These are phyloP conservation scores for Tenthredo notha DNA, from an alignment of 2,888 invertebrate species.

Conservation along the genomic window DNA sequence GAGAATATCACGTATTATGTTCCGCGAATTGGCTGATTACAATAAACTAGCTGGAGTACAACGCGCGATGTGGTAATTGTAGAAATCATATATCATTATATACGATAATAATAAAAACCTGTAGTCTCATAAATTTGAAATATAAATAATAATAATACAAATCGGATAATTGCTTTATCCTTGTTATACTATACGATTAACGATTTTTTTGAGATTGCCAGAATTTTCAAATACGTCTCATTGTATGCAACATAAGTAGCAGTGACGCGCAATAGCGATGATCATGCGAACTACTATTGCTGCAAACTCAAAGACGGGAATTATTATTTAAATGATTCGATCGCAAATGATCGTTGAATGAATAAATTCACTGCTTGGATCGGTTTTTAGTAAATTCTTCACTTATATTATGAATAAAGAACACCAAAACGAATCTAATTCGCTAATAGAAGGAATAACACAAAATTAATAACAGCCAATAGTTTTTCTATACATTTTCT, in stretches of 20 bases:
- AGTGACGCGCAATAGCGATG: not conserved
- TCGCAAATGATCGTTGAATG: not conserved
- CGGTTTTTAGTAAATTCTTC: not conserved
- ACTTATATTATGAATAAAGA: not conserved
- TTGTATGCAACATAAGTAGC: not conserved
- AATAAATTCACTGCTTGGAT: not conserved
- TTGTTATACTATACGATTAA: not conserved
- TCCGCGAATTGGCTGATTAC: conserved; percentile 95
- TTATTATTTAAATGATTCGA: not conserved
- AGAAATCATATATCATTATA: not conserved
- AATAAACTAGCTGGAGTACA: conserved; percentile 95
- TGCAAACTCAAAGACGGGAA: not conserved
- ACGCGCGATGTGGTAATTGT: conserved; percentile 92
- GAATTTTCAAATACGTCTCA: not conserved
- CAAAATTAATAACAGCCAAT: not conserved
- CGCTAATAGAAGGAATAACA: not conserved
- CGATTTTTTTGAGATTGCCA: too few relatives aligned
- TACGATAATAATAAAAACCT: not conserved
- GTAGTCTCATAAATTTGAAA: not conserved
- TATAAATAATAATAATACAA: not conserved
- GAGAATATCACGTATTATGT: conserved; percentile 94
- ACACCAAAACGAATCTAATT: not conserved
- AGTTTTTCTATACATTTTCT: too few relatives aligned
- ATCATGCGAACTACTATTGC: not conserved
- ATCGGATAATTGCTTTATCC: not conserved